Evolutionary conservation across 2,888 invertebrate species (phyloP), one percentile per base, ranked within the genome.

Genomic region (Lycaena phlaeas): DNA sequence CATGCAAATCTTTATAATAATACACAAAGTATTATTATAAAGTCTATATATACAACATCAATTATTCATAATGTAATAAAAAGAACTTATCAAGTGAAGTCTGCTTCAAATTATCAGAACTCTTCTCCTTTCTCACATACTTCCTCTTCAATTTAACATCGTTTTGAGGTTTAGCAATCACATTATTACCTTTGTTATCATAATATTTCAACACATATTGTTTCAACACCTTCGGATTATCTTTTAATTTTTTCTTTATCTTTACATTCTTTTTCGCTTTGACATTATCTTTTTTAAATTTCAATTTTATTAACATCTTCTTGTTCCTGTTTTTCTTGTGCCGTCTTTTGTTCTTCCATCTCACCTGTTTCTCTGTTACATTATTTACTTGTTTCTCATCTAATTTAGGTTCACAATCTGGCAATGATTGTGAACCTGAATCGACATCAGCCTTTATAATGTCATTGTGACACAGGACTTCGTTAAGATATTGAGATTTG

Each of bases 61-160:
- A 22, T 22, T 6, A 4, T 22, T 22, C 9, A 9, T 3, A 22
- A 7, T 22, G 11, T 17, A 31, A 79, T 75, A 45, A 77, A 36
- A 81, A 79, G 45, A 78, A 81, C 14, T 50, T 73, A 3, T 67
- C 54, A 12, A 82, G 64, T 0, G 70, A 70, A 0, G 68, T 77
- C 40, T 82, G 82, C 4, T 68, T 60, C 1, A 75, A 50, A 26
- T 68, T 68, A 38, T 79, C 79, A 0, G 61, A 50, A 0, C 52
- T 50, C 38, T 63, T 73, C 1, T 67, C 65, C 0, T 42, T 48
- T 44, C 65, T 76, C 0, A 54, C 17, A 31, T 57, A 48, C 27
- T 65, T 75, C 26, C 52, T 61, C 38, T 61, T 73, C 0, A 56
- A 38, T 0, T 57, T 53, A 0, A 71, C 41, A 2, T 68, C 64